Percentiles rank a stretch among this genome's conserved stretches.
phyloP scores from a whole-genome alignment of 2,797 vertebrate species.

The Cyclura pinguis region DNA sequence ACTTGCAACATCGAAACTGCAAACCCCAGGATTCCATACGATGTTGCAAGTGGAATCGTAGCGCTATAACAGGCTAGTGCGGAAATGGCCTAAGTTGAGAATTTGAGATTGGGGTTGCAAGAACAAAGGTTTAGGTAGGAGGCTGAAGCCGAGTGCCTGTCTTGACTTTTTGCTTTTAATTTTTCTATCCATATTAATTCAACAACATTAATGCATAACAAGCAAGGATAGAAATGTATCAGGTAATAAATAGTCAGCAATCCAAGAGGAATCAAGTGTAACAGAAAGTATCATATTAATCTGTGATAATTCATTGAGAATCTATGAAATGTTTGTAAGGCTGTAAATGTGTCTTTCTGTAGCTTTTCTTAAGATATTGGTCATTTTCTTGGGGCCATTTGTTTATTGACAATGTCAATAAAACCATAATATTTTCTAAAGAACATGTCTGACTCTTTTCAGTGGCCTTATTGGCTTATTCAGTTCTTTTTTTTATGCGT shows the following conservation, averaged over 20 bases:
- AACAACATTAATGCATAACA: neutral
- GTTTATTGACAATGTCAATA: neutral
- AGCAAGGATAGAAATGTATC: neutral
- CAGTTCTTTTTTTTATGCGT: neutral
- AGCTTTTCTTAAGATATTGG: neutral
- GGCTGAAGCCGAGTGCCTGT: no score
- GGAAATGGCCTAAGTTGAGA: no score
- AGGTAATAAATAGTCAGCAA: neutral
- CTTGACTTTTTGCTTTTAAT: no score
- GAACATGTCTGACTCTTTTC: neutral
- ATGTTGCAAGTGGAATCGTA: no score
- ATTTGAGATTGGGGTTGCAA: neutral
- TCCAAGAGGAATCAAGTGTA: neutral
- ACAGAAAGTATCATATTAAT: neutral
- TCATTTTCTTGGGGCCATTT: neutral
- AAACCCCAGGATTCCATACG: no score
- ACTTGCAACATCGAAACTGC: no score
- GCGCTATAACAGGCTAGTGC: no score
- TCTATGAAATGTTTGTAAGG: neutral
- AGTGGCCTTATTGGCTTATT: neutral
- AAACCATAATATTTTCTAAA: neutral
- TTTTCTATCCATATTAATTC: no score
- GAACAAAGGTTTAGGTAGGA: neutral
- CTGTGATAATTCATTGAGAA: neutral
- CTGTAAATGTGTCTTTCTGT: neutral